Evolutionary conservation across 1,140 invertebrate genomes (phyloP).

Genomic region (Brachionus rotundiformis): DNA sequence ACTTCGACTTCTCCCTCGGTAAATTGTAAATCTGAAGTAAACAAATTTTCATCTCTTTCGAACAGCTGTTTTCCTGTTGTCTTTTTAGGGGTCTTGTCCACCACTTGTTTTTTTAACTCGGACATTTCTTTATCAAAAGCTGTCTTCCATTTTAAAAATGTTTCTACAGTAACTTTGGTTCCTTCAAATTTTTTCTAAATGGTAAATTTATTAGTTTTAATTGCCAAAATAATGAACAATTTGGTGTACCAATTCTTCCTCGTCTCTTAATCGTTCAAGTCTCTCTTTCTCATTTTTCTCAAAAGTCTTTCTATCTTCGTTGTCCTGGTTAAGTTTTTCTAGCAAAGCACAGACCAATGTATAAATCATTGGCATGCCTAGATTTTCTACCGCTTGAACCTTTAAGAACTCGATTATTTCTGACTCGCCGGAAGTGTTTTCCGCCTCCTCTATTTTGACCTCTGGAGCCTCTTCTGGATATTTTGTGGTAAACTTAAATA

Average conservation of each 20-base stretch:
- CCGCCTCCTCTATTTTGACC: constrained; percentile 76
- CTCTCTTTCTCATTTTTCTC: constrained; percentile 73
- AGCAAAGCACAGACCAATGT: constrained; percentile 86
- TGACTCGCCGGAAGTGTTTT: constrained; percentile 77
- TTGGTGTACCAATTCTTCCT: constrained; percentile 79
- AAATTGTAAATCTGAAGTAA: constrained; percentile 85
- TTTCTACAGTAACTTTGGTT: constrained; percentile 88
- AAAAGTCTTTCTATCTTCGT: constrained; percentile 73
- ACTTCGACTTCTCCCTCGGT: constrained; percentile 80
- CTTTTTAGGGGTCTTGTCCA: constrained; percentile 62
- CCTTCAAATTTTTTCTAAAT: constrained; percentile 88
- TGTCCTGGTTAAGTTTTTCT: constrained; percentile 68
- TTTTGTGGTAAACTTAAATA: constrained; percentile 79
- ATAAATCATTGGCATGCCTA: constrained; percentile 96
- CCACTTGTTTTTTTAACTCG: constrained; percentile 72
- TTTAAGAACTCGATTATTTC: constrained; percentile 69
- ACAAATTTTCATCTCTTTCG: constrained; percentile 82
- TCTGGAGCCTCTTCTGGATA: constrained; percentile 84
- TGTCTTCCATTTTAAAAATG: constrained; percentile 90
- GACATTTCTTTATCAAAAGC: constrained; percentile 87
- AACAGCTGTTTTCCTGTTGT: constrained; percentile 81
- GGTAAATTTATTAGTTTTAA: too few species aligned
- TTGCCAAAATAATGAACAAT: too few species aligned
- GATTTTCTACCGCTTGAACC: constrained; percentile 76
- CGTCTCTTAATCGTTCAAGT: constrained; percentile 69